Evolutionary conservation across 1,140 invertebrate species (phyloP).

Genomic region (Hyposmocoma kahamanoa): DNA sequence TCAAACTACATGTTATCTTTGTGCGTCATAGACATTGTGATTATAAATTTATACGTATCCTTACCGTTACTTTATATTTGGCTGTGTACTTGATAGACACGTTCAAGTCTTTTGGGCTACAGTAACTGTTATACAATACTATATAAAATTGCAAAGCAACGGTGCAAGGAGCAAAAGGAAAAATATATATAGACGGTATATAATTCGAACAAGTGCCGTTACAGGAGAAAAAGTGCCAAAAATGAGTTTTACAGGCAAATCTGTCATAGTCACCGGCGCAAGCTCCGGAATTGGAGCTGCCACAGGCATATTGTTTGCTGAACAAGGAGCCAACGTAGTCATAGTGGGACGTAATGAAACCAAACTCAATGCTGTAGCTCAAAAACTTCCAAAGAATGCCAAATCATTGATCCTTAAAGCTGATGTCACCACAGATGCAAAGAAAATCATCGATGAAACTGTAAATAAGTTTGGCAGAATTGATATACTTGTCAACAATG

Average conservation of each 20-base stretch:
- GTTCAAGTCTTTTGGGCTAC: no score
- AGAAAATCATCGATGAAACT: conserved; percentile 74
- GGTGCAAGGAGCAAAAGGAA: no score
- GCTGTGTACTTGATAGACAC: no score
- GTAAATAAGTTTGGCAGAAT: conserved; percentile 73
- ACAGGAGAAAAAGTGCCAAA: no score
- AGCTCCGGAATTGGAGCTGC: conserved; percentile 88
- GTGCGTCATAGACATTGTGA: no score
- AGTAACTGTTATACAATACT: no score
- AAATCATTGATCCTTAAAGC: conserved; percentile 69
- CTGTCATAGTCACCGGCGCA: conserved; percentile 81
- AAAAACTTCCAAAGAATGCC: conserved; percentile 69
- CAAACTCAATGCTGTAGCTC: conserved; percentile 63
- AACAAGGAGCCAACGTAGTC: conserved; percentile 77
- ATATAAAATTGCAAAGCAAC: no score
- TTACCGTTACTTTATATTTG: no score
- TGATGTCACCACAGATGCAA: conserved; percentile 76
- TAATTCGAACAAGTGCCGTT: no score
- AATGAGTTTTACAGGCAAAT: conserved; percentile 59
- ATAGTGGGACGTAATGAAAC: conserved; percentile 81
- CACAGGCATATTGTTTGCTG: conserved; percentile 81
- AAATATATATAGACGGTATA: no score
- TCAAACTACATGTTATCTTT: no score
- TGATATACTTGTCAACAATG: conserved; percentile 82
- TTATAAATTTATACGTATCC: no score